phyloP scores from a whole-genome alignment of 1,140 invertebrate genomes.

The Pogonomyrmex californicus region DNA sequence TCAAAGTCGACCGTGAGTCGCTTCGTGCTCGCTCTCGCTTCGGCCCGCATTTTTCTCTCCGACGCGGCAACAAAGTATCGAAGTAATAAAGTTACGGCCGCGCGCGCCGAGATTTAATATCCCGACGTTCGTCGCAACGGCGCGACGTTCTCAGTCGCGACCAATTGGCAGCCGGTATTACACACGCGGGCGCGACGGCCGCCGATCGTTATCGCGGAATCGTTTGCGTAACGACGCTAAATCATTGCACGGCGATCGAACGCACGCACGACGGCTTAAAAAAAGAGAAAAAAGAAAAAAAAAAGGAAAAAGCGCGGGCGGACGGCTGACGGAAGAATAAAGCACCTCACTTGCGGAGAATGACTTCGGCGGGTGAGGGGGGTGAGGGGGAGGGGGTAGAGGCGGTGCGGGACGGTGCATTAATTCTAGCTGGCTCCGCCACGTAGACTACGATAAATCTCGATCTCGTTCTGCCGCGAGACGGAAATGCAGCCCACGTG shows the following conservation, averaged over 20 bases:
- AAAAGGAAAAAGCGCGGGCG: neutral
- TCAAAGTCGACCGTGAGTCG: conserved; percentile 23
- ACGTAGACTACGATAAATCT: conserved; percentile 59
- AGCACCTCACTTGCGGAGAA: conserved; percentile 25
- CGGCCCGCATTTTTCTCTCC: neutral
- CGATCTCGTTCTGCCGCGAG: conserved; percentile 31
- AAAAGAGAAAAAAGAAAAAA: neutral
- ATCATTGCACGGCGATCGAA: conserved; percentile 54
- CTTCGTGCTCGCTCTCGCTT: neutral
- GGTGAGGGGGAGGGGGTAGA: too few species aligned
- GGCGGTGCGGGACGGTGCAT: neutral
- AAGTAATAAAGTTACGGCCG: conserved; percentile 34
- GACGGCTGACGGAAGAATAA: conserved; percentile 2
- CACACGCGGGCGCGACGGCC: conserved; percentile 17
- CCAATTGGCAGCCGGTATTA: conserved; percentile 57
- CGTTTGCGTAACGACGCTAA: conserved; percentile 60
- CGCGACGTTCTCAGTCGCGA: conserved; percentile 50
- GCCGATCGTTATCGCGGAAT: conserved; percentile 53
- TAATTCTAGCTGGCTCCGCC: conserved; percentile 35
- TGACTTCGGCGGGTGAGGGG: neutral
- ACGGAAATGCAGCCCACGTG: conserved; percentile 61
- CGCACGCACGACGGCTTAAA: neutral
- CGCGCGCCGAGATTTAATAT: conserved; percentile 50
- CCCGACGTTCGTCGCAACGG: conserved; percentile 46
- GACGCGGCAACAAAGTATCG: conserved; percentile 36